Percentiles rank a stretch among this genome's conserved stretches.
Conservation (phyloP, 2,888 invertebrate species). For the Parnassius orleans region DNA sequence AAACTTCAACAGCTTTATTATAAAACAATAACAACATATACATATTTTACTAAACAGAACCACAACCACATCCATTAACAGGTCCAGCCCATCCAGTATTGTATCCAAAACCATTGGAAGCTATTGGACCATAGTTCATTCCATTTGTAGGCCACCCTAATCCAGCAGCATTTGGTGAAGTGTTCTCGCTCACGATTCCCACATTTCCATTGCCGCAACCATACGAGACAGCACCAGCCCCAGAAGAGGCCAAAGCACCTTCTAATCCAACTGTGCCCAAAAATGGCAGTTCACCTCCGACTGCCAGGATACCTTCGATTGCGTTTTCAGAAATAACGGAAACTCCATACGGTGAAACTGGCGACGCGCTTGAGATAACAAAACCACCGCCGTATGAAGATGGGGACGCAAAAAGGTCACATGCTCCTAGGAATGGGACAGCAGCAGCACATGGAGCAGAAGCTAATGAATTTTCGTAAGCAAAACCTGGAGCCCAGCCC, state of each 20-base stretch:
- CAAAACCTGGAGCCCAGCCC: too few relatives aligned
- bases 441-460: too few relatives aligned
- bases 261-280: slow-evolving; percentile 37
- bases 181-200: slow-evolving; percentile 32
- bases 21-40: too few relatives aligned
- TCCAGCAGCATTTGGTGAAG: slow-evolving; percentile 23
- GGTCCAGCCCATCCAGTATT: slow-evolving; percentile 19
- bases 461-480: too few relatives aligned
- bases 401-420: too few relatives aligned
- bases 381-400: slow-evolving; percentile 33
- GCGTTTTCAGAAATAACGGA: slow-evolving; percentile 39
- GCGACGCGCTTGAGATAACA: slow-evolving; percentile 40
- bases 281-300: slow-evolving; percentile 38
- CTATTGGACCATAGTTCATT: slow-evolving; percentile 6
- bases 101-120: slow-evolving; percentile 21
- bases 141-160: not conserved
- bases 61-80: slow-evolving; percentile 18
- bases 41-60: slow-evolving; percentile 2
- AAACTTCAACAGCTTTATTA: too few relatives aligned
- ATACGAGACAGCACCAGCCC: slow-evolving; percentile 37
- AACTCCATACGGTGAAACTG: slow-evolving; percentile 35
- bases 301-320: slow-evolving; percentile 38
- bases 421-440: too few relatives aligned
- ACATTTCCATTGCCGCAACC: slow-evolving; percentile 37
- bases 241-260: slow-evolving; percentile 36